A percentile compares a stretch with the other conserved stretches of the same genome.
Evolutionary conservation across 1,140 invertebrate species (phyloP).

Genomic region (Ostrea edulis): DNA sequence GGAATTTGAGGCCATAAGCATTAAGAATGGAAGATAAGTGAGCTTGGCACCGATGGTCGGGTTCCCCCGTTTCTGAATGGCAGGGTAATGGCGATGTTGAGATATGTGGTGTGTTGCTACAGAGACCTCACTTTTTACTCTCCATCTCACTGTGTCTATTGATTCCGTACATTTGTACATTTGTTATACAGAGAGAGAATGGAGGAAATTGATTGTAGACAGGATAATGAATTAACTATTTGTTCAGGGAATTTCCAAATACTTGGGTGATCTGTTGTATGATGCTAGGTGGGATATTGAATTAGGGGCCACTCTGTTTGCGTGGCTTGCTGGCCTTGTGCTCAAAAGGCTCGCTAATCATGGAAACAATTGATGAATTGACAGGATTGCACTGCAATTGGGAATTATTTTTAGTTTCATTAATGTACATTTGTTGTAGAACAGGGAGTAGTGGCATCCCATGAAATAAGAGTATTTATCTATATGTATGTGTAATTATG

Average conservation of each 20-base stretch:
- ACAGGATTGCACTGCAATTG: not conserved
- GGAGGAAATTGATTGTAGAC: slow-evolving; percentile 20
- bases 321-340: not conserved
- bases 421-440: not conserved
- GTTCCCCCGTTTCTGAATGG: not conserved
- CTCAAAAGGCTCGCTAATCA: not conserved
- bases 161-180: slow-evolving; percentile 17
- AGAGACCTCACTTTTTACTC: not conserved
- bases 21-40: no score
- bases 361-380: not conserved
- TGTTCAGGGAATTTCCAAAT: slow-evolving; percentile 38
- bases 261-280: slow-evolving; percentile 2
- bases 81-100: slow-evolving; percentile 11
- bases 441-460: not conserved
- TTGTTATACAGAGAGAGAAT: slow-evolving; percentile 26
- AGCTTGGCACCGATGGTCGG: not conserved
- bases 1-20: no score
- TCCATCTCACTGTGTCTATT: not conserved
- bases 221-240: slow-evolving; percentile 37
- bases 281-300: not conserved
- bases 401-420: not conserved
- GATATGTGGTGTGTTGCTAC: not conserved
- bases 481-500: no score
- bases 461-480: not conserved
- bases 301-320: slow-evolving; percentile 8